These are phyloP conservation scores for Rhinogobio ventralis DNA, from an alignment of 2,797 vertebrate species.

Conservation along the genomic window DNA sequence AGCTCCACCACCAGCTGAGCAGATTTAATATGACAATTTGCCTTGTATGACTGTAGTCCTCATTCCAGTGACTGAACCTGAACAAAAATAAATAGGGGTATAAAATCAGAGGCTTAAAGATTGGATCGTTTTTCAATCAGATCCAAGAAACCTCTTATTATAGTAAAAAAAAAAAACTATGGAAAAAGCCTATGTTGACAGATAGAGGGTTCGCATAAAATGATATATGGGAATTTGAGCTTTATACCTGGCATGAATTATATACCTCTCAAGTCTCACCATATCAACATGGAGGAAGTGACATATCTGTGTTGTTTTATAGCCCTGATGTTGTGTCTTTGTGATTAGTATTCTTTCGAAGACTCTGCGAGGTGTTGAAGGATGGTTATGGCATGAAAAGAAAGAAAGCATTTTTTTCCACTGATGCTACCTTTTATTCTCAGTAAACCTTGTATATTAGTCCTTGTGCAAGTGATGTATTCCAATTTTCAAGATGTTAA, in stretches of 20 bases:
- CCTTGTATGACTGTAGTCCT: constrained; percentile 39
- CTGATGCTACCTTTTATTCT: neutral
- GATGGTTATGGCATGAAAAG: constrained; percentile 18
- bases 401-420: neutral
- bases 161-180: neutral
- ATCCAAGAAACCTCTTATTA: neutral
- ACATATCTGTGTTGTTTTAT: constrained; percentile 25
- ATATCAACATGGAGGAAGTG: constrained; percentile 21
- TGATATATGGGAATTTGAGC: constrained; percentile 16
- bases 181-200: constrained; percentile 4
- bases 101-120: neutral
- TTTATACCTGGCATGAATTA: constrained; percentile 11
- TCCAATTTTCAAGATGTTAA: neutral
- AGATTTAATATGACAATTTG: constrained; percentile 58
- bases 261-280: constrained; percentile 26
- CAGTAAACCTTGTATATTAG: neutral
- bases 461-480: neutral
- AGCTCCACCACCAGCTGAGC: constrained; percentile 52
- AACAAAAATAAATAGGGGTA: constrained; percentile 36
- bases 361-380: neutral
- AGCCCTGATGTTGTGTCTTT: constrained; percentile 13
- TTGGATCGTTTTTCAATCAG: neutral
- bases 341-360: constrained; percentile 23
- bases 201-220: constrained; percentile 5
- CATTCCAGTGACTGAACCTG: constrained; percentile 37